Evolutionary conservation across 2,888 invertebrate species (phyloP).

Genomic region (Tethea ocularis): DNA sequence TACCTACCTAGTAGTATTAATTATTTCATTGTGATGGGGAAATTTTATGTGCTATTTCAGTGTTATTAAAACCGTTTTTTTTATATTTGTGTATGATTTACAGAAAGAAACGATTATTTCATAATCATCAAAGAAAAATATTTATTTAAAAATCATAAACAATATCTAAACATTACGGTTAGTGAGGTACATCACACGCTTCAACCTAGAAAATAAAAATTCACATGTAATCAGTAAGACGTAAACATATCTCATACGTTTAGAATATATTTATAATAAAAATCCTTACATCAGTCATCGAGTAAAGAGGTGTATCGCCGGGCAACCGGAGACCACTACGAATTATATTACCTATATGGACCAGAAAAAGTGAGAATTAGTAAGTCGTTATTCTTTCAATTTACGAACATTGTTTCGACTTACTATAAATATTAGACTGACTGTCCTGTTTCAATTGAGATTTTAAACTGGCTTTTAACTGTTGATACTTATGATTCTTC

Average conservation of each 20-base stretch:
- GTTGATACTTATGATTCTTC: conserved; percentile 50
- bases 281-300: conserved; percentile 33
- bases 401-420: not conserved
- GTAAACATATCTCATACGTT: no score
- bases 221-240: not conserved
- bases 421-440: conserved; percentile 18
- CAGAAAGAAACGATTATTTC: conserved; percentile 4
- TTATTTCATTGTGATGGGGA: conserved; percentile 63
- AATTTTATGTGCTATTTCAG: conserved; percentile 69
- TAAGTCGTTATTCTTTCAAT: not conserved
- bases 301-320: conserved; percentile 49
- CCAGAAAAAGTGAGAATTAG: conserved; percentile 13
- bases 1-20: conserved; percentile 73
- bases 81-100: conserved; percentile 27
- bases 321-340: conserved; percentile 43
- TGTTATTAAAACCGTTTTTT: conserved; percentile 73
- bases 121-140: not conserved
- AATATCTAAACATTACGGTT: not conserved
- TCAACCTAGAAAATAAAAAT: not conserved
- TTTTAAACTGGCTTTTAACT: not conserved
- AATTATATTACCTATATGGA: conserved; percentile 12
- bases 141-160: conserved; percentile 2
- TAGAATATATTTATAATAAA: no score
- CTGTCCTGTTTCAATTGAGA: conserved; percentile 12
- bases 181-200: not conserved